Evolutionary conservation across 2,797 vertebrate species (phyloP).

Genomic region (Danio tinwini): DNA sequence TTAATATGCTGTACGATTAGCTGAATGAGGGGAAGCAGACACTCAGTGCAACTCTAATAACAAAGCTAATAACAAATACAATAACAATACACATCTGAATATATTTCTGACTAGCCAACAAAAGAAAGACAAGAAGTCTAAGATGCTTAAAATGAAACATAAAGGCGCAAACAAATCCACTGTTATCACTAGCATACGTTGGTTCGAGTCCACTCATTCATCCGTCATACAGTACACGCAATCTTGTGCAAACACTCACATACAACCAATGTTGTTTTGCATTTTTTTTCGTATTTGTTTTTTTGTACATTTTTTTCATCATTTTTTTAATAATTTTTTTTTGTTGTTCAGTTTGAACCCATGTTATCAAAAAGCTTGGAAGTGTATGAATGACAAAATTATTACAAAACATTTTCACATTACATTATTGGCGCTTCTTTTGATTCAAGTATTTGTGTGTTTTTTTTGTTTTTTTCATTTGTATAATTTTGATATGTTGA

Average conservation of each 20-base stretch:
- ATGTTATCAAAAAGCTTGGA: slow-evolving; percentile 84
- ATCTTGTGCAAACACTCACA: slow-evolving; percentile 82
- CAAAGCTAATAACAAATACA: slow-evolving; percentile 85
- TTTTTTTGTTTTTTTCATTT: slow-evolving; percentile 88
- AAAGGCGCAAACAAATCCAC: slow-evolving; percentile 72
- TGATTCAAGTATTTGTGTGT: slow-evolving; percentile 97
- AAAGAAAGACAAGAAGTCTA: slow-evolving; percentile 61
- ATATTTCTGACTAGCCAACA: slow-evolving; percentile 67
- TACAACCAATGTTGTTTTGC: slow-evolving; percentile 74
- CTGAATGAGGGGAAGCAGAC: slow-evolving; percentile 89
- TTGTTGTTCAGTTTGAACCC: slow-evolving; percentile 75
- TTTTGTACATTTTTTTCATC: slow-evolving; percentile 58
- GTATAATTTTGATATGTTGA: slow-evolving; percentile 86
- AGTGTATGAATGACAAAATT: slow-evolving; percentile 84
- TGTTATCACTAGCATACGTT: slow-evolving; percentile 67
- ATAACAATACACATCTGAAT: slow-evolving; percentile 83
- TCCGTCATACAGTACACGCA: slow-evolving; percentile 76
- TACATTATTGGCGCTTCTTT: slow-evolving; percentile 94
- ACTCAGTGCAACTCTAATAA: slow-evolving; percentile 96
- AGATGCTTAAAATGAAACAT: slow-evolving; percentile 71
- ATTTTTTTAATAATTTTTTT: slow-evolving; percentile 48
- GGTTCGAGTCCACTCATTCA: slow-evolving; percentile 61
- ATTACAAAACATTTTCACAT: slow-evolving; percentile 91
- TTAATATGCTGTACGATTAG: slow-evolving; percentile 81
- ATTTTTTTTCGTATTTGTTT: slow-evolving; percentile 62